Base-by-base conservation (phyloP, 2,113 vertebrate species). In the Neolamprologus hecqui region DNA sequence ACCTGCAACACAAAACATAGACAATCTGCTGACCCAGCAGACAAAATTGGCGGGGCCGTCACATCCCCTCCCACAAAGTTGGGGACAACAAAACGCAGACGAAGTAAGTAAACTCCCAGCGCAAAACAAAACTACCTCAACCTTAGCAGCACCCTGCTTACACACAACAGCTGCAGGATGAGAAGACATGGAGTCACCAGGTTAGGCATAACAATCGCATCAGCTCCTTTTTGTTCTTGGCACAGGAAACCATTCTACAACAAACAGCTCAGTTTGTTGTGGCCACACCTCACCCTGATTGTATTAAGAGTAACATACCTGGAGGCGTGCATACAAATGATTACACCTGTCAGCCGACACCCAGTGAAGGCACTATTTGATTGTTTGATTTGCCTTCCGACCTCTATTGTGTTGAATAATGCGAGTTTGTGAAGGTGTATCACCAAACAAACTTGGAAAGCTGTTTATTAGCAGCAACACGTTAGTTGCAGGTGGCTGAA, bases 31-130 rank as follows among this genome's bases (percentile, higher is more conserved):
- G 10, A 21, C 33, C 19, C 63, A 21, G 63, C 33, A 68, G 63
- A 21, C 33, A 68, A 68, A 40, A 40, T n/a, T 5, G 2, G 63
- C 0, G 1, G 33, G 35, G 33, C 35, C 7, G 6, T 68, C 35
- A 68, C 63, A 40, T 40, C 11, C 35, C 63, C 19, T 68, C 35
- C 35, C 11, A 6, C 11, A 68, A 68, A 40, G 63, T 4, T 21
- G 35, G 63, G 33, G 0, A 68, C 63, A 68, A 68, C 65, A 42
- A 40, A 70, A 70, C 3, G 5, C 19, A 68, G 35, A 40, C 1
- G 2, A 68, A 68, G 11, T 40, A 68, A 40, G 35, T 70, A 70
- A 70, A 70, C 35, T 23, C n/a, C 12, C 65, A 42, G 37, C 4
- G 15, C 0, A 63, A 63, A 63, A 35, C 10, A 63, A 63, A 63